phyloP scores from a whole-genome alignment of 1,140 invertebrate species.

The Lasioglossum albipes region DNA sequence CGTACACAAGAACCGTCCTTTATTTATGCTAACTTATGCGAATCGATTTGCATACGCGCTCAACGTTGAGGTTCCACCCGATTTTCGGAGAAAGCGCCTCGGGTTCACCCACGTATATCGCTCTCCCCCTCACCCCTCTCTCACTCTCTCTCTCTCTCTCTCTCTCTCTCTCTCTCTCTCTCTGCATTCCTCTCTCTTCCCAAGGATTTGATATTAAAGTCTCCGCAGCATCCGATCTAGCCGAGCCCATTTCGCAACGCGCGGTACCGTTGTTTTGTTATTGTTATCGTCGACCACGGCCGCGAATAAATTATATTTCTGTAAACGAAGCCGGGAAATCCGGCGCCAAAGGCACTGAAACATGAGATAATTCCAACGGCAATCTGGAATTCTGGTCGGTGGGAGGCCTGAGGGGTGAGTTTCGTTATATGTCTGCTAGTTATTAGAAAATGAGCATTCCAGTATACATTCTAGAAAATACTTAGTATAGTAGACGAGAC shows the following conservation, averaged over 20 bases:
- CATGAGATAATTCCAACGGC: background rate
- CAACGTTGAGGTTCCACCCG: constrained; percentile 2
- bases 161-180: background rate
- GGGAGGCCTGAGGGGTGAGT: too few species aligned
- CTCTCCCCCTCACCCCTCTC: background rate
- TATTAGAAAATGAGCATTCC: background rate
- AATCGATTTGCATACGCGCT: constrained; percentile 56
- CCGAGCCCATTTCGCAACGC: background rate
- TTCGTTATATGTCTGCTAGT: background rate
- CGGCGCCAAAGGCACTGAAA: background rate
- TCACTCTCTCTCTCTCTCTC: background rate
- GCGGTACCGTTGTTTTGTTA: constrained; percentile 2
- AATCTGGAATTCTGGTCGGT: background rate
- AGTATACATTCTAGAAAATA: too few species aligned
- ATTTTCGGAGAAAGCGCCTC: constrained; percentile 31
- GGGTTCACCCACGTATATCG: background rate
- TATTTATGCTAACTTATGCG: constrained; percentile 67
- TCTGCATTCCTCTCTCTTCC: background rate
- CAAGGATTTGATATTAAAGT: constrained; percentile 59
- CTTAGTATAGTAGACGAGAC: too few species aligned
- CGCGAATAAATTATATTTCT: constrained; percentile 32
- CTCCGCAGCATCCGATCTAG: background rate
- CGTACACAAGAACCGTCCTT: constrained; percentile 33
- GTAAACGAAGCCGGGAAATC: background rate
- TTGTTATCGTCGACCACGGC: constrained; percentile 1